These are phyloP conservation scores for Aurelia coerulea DNA, from an alignment of 30 jellyfish, hydroid and myxozoan genomes.

Conservation along the genomic window DNA sequence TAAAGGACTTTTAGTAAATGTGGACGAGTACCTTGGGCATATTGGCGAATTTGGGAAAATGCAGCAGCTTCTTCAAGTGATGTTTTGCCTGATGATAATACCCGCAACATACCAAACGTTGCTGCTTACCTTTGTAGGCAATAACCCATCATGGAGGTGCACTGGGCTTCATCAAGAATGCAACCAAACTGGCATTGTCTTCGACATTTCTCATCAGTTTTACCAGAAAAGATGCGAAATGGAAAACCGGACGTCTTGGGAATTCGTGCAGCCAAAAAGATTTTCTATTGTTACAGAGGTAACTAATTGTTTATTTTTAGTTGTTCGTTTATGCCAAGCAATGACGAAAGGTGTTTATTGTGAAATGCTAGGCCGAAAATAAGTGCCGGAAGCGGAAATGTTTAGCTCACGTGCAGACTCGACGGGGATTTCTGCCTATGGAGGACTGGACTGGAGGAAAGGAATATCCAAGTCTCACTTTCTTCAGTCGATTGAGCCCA, in stretches of 20 bases:
- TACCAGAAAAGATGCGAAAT: constrained; percentile 64
- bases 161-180: constrained; percentile 56
- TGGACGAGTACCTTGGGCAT: constrained; percentile 66
- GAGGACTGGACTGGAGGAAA: too few relatives aligned
- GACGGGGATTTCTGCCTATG: too few relatives aligned
- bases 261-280: constrained; percentile 57
- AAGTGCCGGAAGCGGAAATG: too few relatives aligned
- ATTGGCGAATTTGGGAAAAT: constrained; percentile 87
- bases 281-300: constrained; percentile 94
- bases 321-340: not conserved
- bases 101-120: constrained; percentile 89
- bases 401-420: too few relatives aligned
- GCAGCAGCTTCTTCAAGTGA: constrained; percentile 57
- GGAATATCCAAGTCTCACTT: too few relatives aligned
- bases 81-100: constrained; percentile 78
- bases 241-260: constrained; percentile 83
- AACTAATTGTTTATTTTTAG: not conserved
- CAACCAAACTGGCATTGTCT: constrained; percentile 57
- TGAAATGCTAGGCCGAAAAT: not conserved
- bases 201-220: constrained; percentile 18
- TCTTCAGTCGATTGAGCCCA: too few relatives aligned
- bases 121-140: constrained; percentile 79
- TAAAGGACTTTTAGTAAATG: constrained; percentile 51
- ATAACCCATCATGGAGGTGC: constrained; percentile 84
- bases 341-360: not conserved